Evolutionary conservation across 2,113 vertebrate genomes (phyloP).

Genomic region (Cricetomys ansorgei): DNA sequence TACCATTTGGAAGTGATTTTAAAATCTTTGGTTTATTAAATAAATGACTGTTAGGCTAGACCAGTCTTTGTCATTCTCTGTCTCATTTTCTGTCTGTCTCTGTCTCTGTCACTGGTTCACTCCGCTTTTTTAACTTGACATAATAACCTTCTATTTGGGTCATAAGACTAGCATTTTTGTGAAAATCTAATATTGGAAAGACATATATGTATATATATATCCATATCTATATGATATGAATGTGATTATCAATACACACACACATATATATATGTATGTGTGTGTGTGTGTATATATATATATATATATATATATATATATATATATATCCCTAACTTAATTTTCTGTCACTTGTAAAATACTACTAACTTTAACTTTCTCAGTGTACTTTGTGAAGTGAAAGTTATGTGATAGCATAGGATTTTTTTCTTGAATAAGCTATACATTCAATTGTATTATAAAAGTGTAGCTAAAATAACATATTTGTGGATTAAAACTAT

Average conservation of each 20-base stretch:
- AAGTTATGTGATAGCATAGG: not conserved
- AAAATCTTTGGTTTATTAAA: not conserved
- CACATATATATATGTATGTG: too few species aligned
- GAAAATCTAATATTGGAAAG: not conserved
- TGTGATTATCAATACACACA: not conserved
- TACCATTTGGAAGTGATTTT: not conserved
- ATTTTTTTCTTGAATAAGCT: not conserved
- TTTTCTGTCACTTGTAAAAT: not conserved
- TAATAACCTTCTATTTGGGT: not conserved
- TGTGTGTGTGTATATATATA: too few species aligned
- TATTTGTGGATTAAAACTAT: not conserved
- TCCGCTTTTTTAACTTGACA: not conserved
- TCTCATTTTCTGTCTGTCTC: not conserved
- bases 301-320: too few species aligned
- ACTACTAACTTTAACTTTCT: not conserved
- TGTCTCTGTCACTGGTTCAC: not conserved
- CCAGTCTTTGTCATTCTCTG: not conserved
- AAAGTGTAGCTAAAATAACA: conserved; percentile 44
- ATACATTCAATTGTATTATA: not conserved
- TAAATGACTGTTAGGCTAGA: not conserved
- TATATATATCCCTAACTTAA: too few species aligned
- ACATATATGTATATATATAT: not conserved
- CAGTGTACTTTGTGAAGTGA: not conserved
- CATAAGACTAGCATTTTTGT: not conserved
- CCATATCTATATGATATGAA: not conserved